phyloP scores from a whole-genome alignment of 2,888 invertebrate genomes.

The Aplocera efformata region DNA sequence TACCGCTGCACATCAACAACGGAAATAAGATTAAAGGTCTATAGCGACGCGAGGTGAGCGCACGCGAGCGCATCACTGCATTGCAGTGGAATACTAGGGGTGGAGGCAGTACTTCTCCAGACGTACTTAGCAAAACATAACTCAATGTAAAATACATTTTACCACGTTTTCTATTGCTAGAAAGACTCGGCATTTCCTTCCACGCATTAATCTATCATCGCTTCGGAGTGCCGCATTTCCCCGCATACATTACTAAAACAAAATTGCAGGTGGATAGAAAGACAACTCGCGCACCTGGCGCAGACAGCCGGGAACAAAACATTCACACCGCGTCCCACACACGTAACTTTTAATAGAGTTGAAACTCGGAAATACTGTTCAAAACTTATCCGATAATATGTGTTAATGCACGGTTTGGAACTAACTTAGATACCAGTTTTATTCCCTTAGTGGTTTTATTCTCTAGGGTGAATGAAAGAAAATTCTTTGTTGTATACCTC shows the following conservation, averaged over 20 bases:
- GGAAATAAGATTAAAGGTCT: too few species aligned
- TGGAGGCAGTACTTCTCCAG: too few species aligned
- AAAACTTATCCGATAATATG: constrained; percentile 42
- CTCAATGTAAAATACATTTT: too few species aligned
- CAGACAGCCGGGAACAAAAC: constrained; percentile 31
- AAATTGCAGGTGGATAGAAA: constrained; percentile 25
- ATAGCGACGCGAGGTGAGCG: too few species aligned
- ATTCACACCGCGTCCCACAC: constrained; percentile 27
- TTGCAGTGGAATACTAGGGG: too few species aligned
- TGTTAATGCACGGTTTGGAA: constrained; percentile 36
- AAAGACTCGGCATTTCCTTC: background rate
- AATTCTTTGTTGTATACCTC: too few species aligned
- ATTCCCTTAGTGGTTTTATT: constrained; percentile 5
- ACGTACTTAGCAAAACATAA: too few species aligned
- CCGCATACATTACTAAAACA: constrained; percentile 27
- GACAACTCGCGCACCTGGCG: constrained; percentile 28
- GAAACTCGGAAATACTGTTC: constrained; percentile 42
- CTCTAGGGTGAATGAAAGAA: too few species aligned
- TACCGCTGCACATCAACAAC: too few species aligned
- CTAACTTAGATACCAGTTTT: constrained; percentile 27
- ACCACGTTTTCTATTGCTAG: too few species aligned
- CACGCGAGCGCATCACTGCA: too few species aligned
- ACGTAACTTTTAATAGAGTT: constrained; percentile 56
- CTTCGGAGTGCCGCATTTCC: constrained; percentile 5
- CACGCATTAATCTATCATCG: too few species aligned